Base-by-base conservation (phyloP, 1,140 invertebrate species). In the Brachionus plicatilis region DNA sequence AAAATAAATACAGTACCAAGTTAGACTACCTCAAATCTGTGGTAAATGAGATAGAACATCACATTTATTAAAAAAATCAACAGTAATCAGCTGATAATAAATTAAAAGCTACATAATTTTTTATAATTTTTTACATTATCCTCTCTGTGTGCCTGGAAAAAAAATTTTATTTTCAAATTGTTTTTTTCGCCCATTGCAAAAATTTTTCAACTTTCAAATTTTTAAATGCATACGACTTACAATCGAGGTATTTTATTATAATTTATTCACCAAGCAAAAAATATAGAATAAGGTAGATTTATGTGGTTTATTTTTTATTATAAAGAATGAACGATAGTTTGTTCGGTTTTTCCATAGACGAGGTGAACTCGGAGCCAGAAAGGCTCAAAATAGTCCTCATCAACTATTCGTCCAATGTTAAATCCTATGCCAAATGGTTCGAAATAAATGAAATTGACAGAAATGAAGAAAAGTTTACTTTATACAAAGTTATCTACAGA, bases 351-450 rank as follows among this genome's bases (percentile, higher is more conserved):
- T 76, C 72, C 24, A 47, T 76, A 12, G 43, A 76, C 14, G 72
- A 76, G 43, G 47, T 76, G 0, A 76, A 76, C 43, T 50, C 72
- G 9, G 47, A 76, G 24, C 41, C 43, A 9, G 72, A 76, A 50
- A 27, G 43, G 43, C 33, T 76, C 20, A 76, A 76, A 50, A 76
- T 53, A 27, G 43, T 76, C 0, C 43, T 76, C 6, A 50, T 76
- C 1, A 76, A 76, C 17, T 82, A 65, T 29, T 82, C 79, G 11
- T 43, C 53, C 9, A 82, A 82, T 37, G 79, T 82, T 24, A 82
- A 82, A 65, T 65, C 53, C 7, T 82, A 82, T 68, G 79, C 79
- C 12, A 82, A 82, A 82, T 82, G 79, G 79, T 82, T 82, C 29
- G 79, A 82, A 41, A 68, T 82, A 43, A 60, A 41, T n/a, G 53